Percentiles rank a stretch among this genome's conserved stretches.
Conservation (phyloP, 1,140 invertebrate genomes). For the Leguminivora glycinivorella region DNA sequence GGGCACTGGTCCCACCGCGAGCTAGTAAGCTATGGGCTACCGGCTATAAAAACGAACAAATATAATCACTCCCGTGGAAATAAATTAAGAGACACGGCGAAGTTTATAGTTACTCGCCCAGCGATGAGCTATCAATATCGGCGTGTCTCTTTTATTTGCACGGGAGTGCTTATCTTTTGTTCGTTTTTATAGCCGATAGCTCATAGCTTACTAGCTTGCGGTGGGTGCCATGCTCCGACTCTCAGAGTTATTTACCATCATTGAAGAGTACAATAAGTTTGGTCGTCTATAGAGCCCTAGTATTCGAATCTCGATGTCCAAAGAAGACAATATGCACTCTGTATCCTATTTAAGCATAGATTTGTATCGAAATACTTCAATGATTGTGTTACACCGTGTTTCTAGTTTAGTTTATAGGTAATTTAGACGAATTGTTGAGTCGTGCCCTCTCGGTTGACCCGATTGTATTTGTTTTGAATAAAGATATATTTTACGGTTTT, state of each 20-base stretch:
- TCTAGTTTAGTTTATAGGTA: slow-evolving; percentile 14
- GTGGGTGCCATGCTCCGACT: too few species aligned
- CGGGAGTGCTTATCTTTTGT: too few species aligned
- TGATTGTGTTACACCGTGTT: neutral
- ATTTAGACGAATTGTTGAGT: neutral
- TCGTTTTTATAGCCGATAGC: too few species aligned
- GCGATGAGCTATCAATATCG: too few species aligned
- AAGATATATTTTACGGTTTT: slow-evolving; percentile 58
- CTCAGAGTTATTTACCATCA: neutral
- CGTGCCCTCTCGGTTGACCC: neutral
- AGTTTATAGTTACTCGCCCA: too few species aligned
- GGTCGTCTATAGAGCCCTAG: neutral
- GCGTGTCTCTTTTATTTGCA: too few species aligned
- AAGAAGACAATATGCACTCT: slow-evolving; percentile 53
- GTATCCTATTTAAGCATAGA: slow-evolving; percentile 49
- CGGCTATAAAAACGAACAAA: too few species aligned
- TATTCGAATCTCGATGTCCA: slow-evolving; percentile 41
- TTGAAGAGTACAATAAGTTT: neutral
- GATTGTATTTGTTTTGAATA: slow-evolving; percentile 49
- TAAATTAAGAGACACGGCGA: too few species aligned
- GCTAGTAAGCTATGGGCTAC: too few species aligned
- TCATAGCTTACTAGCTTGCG: too few species aligned
- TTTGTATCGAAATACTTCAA: slow-evolving; percentile 28
- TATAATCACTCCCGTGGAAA: too few species aligned
- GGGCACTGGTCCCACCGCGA: too few species aligned